Base-by-base conservation (phyloP, 2,888 invertebrate species). In the Tryphoninae sp. region DNA sequence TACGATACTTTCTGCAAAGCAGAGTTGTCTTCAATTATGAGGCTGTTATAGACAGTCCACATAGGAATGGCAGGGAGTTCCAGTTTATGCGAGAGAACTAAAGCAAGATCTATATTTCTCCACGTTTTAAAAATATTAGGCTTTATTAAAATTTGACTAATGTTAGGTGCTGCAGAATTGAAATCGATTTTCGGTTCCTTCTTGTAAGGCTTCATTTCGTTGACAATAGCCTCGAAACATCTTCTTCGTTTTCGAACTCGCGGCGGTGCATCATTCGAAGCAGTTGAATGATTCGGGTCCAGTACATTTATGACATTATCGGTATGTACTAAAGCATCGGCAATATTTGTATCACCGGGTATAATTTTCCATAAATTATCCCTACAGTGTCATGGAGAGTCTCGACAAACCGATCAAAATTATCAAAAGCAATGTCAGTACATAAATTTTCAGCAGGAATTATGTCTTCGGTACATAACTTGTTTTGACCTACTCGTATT, bases 1-100 rank as follows among this genome's bases (percentile, higher is more conserved):
- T 89, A 88, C 0, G 84, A 80, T 62, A 88, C 81, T 77, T 74
- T 84, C 80, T 88, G 88, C 55, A 79, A 78, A 1, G 55, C 7
- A 55, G 72, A 80, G 11, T 74, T 77, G 59, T 89, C 87, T n/a
- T 69, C 26, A 23, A 68, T n/a, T 49, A 89, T 81, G 77, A 68
- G 68, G 45, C 83, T 80, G 73, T 89, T 88, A 65, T 77, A 89
- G 7, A 87, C 89, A 9, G 86, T 85, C 88, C 88, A 89, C 86
- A 86, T 87, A 22, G 88, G 88, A n/a, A 84, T 87, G 11, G 86
- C 79, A 26, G 83, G 80, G 22, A 88, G 64, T 53, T 84, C 7
- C 1, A 86, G 61, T 2, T 16, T 40, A 74, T 87, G 85, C 0
- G 83, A 85, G 2, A 88, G 16, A 71, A 86, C 40, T 83, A 80